A percentile compares a stretch with the other conserved stretches of the same genome.
These are phyloP conservation scores for Ischnus inquisitorius DNA, from an alignment of 2,888 invertebrate genomes.

Conservation along the genomic window DNA sequence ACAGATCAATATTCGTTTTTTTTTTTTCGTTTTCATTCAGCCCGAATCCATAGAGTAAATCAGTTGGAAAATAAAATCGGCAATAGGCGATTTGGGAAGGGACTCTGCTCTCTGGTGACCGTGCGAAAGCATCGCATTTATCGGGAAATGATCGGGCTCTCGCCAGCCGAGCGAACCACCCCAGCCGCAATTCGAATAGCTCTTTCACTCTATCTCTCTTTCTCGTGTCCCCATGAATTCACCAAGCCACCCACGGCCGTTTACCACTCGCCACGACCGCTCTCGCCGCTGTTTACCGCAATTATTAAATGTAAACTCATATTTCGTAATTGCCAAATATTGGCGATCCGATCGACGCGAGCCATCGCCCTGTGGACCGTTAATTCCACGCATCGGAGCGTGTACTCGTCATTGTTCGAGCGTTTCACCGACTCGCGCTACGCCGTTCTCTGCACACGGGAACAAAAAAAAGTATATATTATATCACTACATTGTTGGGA, in stretches of 20 bases:
- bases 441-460: not conserved
- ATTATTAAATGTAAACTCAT: conserved; percentile 85
- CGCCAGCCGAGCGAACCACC: conserved; percentile 45
- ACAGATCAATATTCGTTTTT: conserved; percentile 38
- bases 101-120: conserved; percentile 30
- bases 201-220: conserved; percentile 41
- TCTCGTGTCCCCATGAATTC: conserved; percentile 35
- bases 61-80: conserved; percentile 72
- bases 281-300: conserved; percentile 83
- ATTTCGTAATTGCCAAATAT: conserved; percentile 85
- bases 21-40: conserved; percentile 36
- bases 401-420: conserved; percentile 73
- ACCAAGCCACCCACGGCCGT: conserved; percentile 68
- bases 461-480: conserved; percentile 6
- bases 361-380: conserved; percentile 69
- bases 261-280: conserved; percentile 78
- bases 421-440: conserved; percentile 66
- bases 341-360: conserved; percentile 79
- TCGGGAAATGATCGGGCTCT: conserved; percentile 66
- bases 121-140: conserved; percentile 69
- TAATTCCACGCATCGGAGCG: conserved; percentile 43
- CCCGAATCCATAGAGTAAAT: conserved; percentile 57
- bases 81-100: conserved; percentile 41
- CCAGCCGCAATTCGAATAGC: conserved; percentile 41
- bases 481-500: not conserved